These are phyloP conservation scores for Chrysemys picta DNA, from an alignment of 2,113 vertebrate species.

Conservation along the genomic window DNA sequence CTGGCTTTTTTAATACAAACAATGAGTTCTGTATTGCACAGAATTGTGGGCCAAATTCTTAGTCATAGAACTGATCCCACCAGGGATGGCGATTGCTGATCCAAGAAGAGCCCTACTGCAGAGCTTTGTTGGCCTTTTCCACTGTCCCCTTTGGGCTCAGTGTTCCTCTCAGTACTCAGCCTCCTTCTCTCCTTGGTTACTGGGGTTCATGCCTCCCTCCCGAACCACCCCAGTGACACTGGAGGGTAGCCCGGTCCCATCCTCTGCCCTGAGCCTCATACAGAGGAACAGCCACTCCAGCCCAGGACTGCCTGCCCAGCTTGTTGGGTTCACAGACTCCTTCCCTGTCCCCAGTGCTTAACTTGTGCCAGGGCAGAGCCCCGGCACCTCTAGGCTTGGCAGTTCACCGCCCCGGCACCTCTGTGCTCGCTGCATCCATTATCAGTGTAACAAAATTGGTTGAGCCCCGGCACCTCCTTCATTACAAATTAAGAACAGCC, in stretches of 20 bases:
- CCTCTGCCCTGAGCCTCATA: not conserved
- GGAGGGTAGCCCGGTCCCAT: not conserved
- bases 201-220: not conserved
- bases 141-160: not conserved
- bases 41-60: not conserved
- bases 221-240: not conserved
- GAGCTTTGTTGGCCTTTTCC: not conserved
- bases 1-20: not conserved
- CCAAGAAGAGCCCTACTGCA: not conserved
- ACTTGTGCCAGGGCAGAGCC: too few relatives aligned
- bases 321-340: not conserved
- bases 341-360: not conserved
- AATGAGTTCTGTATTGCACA: not conserved
- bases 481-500: too few relatives aligned
- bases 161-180: not conserved
- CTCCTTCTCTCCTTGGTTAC: not conserved
- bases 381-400: too few relatives aligned
- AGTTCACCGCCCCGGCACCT: too few relatives aligned
- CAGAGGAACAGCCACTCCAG: not conserved
- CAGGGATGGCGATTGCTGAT: not conserved
- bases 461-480: too few relatives aligned
- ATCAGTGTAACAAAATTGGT: too few relatives aligned
- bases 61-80: not conserved
- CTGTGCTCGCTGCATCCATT: not conserved
- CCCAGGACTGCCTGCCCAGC: not conserved